Conservation (phyloP, 2,797 vertebrate species). For the Aeoliscus strigatus region DNA sequence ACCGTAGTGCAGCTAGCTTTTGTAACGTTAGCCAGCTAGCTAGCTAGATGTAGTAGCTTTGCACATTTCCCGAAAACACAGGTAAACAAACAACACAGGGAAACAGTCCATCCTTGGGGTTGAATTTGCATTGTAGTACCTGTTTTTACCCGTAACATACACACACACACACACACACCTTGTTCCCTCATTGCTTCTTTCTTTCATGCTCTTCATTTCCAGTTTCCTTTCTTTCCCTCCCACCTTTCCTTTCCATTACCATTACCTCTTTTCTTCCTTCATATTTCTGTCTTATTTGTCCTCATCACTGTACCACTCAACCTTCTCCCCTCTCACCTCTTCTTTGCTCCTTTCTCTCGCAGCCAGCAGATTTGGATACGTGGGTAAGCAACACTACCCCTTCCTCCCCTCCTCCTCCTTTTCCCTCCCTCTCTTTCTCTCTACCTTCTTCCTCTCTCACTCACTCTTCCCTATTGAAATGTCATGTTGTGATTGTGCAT, state of each 20-base stretch:
- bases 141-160: no score
- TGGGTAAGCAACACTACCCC: slow-evolving; percentile 75
- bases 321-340: slow-evolving; percentile 28
- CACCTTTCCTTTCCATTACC: background rate
- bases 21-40: no score
- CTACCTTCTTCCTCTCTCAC: slow-evolving; percentile 13
- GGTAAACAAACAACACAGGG: no score
- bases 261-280: background rate
- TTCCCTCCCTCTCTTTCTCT: slow-evolving; percentile 1
- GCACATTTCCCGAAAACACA: no score
- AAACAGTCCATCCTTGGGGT: no score
- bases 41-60: no score
- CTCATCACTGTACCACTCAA: background rate
- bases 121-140: no score
- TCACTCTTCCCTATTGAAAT: slow-evolving; percentile 72
- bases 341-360: slow-evolving; percentile 39
- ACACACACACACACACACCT: no score
- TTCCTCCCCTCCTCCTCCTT: slow-evolving; percentile 4
- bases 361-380: slow-evolving; percentile 82
- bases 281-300: no score
- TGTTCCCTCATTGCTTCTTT: slow-evolving; percentile 41
- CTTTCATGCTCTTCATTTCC: slow-evolving; percentile 25
- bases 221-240: slow-evolving; percentile 18
- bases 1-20: no score
- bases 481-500: slow-evolving; percentile 82